A percentile compares a stretch with the other conserved stretches of the same genome.
phyloP scores from a whole-genome alignment of 2,113 vertebrate species.

The Spilogale gracilis region DNA sequence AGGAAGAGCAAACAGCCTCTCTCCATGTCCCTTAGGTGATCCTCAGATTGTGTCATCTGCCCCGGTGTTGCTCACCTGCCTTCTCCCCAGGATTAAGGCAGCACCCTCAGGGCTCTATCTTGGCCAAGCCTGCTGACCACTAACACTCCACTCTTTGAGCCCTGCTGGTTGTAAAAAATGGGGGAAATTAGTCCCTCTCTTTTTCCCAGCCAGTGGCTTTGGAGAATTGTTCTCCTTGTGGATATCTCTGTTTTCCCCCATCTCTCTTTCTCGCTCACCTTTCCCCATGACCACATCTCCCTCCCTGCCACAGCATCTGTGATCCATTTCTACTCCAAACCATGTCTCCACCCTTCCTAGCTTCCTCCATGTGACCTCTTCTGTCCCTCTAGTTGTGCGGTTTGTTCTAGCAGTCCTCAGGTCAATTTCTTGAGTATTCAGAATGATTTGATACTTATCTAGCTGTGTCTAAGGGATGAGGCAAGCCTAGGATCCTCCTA shows the following conservation, averaged over 20 bases:
- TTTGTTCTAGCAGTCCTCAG: background rate
- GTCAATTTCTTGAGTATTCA: background rate
- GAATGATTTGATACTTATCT: background rate
- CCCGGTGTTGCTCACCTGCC: background rate
- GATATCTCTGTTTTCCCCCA: background rate
- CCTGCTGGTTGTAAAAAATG: background rate
- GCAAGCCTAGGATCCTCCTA: background rate
- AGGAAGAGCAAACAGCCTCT: background rate
- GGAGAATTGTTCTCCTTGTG: background rate
- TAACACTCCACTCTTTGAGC: background rate
- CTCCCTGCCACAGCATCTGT: background rate
- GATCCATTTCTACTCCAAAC: background rate
- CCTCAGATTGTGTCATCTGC: background rate
- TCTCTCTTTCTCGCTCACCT: background rate
- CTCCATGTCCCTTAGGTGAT: background rate
- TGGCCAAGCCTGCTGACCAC: background rate
- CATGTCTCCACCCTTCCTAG: background rate
- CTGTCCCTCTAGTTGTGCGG: background rate
- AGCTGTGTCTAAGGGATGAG: background rate
- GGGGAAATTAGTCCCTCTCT: background rate
- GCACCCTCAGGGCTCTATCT: background rate
- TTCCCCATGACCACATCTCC: background rate
- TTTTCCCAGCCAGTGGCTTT: background rate
- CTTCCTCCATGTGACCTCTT: background rate
- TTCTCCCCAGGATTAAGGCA: background rate